Evolutionary conservation across 2,797 vertebrate species (phyloP), one percentile per base, ranked within the genome.

Genomic region (Taenioides sp.): DNA sequence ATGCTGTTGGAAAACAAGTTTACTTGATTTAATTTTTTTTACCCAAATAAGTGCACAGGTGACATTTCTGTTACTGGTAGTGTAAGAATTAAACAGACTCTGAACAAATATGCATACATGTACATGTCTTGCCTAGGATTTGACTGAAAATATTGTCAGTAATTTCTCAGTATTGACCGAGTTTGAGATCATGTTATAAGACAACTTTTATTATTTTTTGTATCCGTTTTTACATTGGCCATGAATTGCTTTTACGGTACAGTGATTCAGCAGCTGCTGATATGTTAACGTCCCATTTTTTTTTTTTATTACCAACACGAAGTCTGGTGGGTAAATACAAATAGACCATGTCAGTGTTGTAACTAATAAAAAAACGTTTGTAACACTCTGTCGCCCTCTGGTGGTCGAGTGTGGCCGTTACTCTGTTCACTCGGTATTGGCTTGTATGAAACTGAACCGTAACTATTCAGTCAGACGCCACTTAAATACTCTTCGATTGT

Each of bases 301-400:
- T 1, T 20, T 75, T 83, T 62, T 72, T 31, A 81, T 71, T 72
- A 43, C 73, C 68, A 83, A 72, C 68, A 74, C 47, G 74, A 72
- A 37, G 61, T 71, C 60, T 75, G 55, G 17, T 34, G 57, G 17
- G 9, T 12, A 34, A 62, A 62, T 37, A 4, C 34, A 18, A 23
- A 50, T 9, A 27, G 49, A 40, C 65, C 17, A 67, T 75, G 47
- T 40, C 61, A 72, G 55, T 82, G 70, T 81, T 76, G 67, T 70
- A 67, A 72, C 59, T 34, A 31, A 52, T 34, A 23, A 68, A 73
- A 78, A 87, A 87, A 67, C 40, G 20, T 90, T 91, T 90, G 66
- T 86, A 87, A 84, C 71, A 81, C 50, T 64, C 0, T 81, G 79
- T 72, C 87, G 72, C 82, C 87, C 23, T 69, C 80, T 87, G 49